These are phyloP conservation scores for Stictonetta naevosa DNA, from an alignment of 2,113 vertebrate species.

Conservation along the genomic window DNA sequence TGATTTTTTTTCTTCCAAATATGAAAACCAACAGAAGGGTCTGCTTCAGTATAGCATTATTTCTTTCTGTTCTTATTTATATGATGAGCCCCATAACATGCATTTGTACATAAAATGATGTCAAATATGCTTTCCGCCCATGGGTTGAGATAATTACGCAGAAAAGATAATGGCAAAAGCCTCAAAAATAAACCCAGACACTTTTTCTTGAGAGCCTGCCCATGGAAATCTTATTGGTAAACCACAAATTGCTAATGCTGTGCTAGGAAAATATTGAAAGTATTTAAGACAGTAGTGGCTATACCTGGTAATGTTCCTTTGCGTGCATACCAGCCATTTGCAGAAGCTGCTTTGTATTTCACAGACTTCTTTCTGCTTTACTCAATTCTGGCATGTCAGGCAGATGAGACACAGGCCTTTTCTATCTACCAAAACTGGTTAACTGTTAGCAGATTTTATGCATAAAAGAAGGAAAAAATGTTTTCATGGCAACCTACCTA, in stretches of 20 bases:
- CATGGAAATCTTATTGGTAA: background rate
- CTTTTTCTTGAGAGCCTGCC: background rate
- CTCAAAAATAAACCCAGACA: background rate
- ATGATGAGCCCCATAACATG: background rate
- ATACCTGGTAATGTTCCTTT: background rate
- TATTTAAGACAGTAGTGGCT: background rate
- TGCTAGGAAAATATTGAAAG: background rate
- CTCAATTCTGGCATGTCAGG: background rate
- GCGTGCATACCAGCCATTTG: background rate
- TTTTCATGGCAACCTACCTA: background rate
- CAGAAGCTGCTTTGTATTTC: background rate
- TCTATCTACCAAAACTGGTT: background rate
- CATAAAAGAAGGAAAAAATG: background rate
- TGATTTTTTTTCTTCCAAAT: background rate
- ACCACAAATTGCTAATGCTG: background rate
- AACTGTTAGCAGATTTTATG: background rate
- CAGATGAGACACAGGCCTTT: background rate
- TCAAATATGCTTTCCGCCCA: constrained; percentile 12
- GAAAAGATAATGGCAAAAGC: background rate
- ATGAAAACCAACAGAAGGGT: background rate
- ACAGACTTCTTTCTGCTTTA: background rate
- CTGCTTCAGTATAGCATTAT: background rate
- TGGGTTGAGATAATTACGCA: background rate
- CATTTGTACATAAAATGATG: background rate
- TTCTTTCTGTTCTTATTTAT: background rate